These are phyloP conservation scores for Aldrovandia affinis DNA, from an alignment of 2,797 vertebrate genomes.

Conservation along the genomic window DNA sequence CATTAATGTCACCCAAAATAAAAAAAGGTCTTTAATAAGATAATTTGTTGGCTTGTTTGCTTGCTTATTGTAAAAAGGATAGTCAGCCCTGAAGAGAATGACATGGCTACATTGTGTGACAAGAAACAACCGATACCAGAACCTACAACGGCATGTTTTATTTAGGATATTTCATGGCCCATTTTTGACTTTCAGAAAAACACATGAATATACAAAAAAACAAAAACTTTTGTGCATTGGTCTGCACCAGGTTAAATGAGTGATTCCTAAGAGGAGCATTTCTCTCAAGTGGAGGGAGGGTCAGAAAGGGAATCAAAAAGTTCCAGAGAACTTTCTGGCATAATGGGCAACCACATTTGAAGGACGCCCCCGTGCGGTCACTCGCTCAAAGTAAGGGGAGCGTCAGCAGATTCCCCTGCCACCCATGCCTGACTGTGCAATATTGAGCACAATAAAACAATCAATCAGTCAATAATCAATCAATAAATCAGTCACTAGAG, in stretches of 20 bases:
- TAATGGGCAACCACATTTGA: neutral
- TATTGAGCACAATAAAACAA: no score
- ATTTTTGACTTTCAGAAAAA: slow-evolving; percentile 26
- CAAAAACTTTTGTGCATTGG: neutral
- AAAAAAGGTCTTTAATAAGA: neutral
- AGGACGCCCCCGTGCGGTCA: neutral
- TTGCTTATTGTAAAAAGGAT: neutral
- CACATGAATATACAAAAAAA: neutral
- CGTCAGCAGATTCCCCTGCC: neutral
- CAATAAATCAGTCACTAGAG: no score
- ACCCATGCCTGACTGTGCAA: neutral
- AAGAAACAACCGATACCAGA: neutral
- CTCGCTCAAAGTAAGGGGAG: neutral
- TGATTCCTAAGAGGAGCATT: neutral
- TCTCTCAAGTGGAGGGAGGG: neutral
- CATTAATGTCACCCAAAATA: neutral
- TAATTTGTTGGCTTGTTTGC: neutral
- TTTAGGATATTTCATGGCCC: slow-evolving; percentile 22
- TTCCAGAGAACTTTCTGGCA: neutral
- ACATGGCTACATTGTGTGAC: neutral
- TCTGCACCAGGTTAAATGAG: neutral
- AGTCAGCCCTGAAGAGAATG: neutral
- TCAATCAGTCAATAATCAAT: no score
- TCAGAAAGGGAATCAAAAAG: neutral
- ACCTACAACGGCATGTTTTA: slow-evolving; percentile 20